These are phyloP conservation scores for Myrmecobius fasciatus DNA, from an alignment of 2,113 vertebrate genomes.

Conservation along the genomic window DNA sequence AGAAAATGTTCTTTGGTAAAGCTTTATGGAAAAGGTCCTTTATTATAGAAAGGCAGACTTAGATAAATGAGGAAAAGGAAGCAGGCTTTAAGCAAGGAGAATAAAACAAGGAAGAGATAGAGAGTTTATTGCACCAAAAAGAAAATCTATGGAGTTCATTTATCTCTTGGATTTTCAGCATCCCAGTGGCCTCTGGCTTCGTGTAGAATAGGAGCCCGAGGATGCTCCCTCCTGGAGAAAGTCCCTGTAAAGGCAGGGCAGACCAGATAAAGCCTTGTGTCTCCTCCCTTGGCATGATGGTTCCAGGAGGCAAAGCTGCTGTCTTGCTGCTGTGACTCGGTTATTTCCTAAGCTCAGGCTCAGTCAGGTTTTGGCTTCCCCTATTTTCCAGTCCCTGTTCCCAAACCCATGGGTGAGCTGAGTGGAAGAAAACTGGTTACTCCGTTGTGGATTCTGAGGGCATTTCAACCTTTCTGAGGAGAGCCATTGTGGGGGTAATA, in stretches of 20 bases:
- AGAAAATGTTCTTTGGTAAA: not conserved
- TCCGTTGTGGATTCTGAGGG: not conserved
- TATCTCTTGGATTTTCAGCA: constrained; percentile 18
- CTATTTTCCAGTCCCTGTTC: not conserved
- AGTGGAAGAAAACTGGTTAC: not conserved
- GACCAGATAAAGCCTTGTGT: not conserved
- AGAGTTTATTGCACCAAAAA: constrained; percentile 39
- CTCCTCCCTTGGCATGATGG: not conserved
- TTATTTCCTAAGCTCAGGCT: not conserved
- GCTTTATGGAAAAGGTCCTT: not conserved
- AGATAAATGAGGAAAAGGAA: not conserved
- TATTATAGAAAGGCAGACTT: not conserved
- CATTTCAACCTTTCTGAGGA: not conserved
- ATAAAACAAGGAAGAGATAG: constrained; percentile 50
- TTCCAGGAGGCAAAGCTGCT: not conserved
- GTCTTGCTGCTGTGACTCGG: not conserved
- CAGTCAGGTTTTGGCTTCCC: not conserved
- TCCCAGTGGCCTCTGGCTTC: not conserved
- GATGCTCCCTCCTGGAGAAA: not conserved
- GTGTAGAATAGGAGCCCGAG: not conserved
- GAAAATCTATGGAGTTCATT: constrained; percentile 10
- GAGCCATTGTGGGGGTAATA: not conserved
- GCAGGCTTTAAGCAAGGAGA: constrained; percentile 27
- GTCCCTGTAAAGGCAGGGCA: not conserved
- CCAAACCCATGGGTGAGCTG: not conserved